These are phyloP conservation scores for Pristionchus arcanus DNA, from an alignment of 2,888 invertebrate genomes.

Conservation along the genomic window DNA sequence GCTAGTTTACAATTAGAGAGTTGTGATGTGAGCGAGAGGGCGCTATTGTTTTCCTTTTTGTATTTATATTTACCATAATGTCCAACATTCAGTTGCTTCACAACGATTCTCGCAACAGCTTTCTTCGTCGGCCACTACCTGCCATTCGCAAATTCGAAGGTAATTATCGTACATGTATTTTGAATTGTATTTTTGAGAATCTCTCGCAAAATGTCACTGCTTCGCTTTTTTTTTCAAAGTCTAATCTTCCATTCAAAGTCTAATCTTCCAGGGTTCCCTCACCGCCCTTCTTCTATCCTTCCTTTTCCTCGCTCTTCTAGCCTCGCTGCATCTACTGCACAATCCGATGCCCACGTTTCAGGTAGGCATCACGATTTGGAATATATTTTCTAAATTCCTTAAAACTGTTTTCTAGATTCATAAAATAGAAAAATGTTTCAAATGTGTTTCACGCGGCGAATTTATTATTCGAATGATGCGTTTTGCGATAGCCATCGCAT, in stretches of 20 bases:
- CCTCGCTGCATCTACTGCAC: neutral
- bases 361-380: neutral
- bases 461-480: too few relatives aligned
- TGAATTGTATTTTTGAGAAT: neutral
- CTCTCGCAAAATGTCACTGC: neutral
- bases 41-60: too few relatives aligned
- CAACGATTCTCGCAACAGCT: conserved; percentile 60
- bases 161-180: neutral
- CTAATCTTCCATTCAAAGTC: neutral
- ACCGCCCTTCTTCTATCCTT: conserved; percentile 35
- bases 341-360: conserved; percentile 30
- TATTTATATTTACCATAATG: too few relatives aligned
- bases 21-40: too few relatives aligned
- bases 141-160: conserved; percentile 65
- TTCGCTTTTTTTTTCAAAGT: too few relatives aligned
- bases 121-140: conserved; percentile 68
- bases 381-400: neutral
- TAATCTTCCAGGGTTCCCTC: conserved; percentile 29
- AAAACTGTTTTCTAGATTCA: neutral
- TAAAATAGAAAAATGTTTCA: too few relatives aligned
- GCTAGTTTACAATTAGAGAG: too few relatives aligned
- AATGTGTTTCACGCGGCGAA: too few relatives aligned
- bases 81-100: conserved; percentile 61
- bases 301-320: neutral
- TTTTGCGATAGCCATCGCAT: too few relatives aligned